A percentile compares a stretch with the other conserved stretches of the same genome.
phyloP scores from a whole-genome alignment of 2,113 vertebrate species.

The Gavia stellata region DNA sequence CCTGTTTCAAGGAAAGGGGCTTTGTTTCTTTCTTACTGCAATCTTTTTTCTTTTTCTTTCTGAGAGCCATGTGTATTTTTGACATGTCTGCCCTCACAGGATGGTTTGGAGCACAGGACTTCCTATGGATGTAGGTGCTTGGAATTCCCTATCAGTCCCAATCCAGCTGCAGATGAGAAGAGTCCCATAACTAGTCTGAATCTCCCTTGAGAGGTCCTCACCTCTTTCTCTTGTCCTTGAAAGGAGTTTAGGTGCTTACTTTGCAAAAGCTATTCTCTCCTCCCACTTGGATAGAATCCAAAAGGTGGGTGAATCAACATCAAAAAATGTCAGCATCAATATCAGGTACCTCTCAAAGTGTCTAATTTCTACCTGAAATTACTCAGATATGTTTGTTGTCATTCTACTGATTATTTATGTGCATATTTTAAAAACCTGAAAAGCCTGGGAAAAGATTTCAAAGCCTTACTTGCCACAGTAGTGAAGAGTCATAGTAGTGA shows the following conservation, averaged over 20 bases:
- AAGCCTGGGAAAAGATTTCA: not conserved
- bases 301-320: not conserved
- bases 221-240: not conserved
- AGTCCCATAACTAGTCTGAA: not conserved
- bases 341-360: not conserved
- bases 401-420: not conserved
- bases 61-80: not conserved
- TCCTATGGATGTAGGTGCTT: not conserved
- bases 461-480: not conserved
- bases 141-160: not conserved
- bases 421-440: not conserved
- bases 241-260: not conserved
- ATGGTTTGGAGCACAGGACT: not conserved
- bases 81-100: not conserved
- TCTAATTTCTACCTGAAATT: not conserved
- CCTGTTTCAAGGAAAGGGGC: not conserved
- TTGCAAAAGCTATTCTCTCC: not conserved
- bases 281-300: not conserved
- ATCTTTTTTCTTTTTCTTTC: not conserved
- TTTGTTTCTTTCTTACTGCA: not conserved
- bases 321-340: not conserved
- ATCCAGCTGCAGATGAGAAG: not conserved
- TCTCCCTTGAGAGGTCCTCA: not conserved
- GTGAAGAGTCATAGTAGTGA: not conserved
- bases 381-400: not conserved